phyloP scores from a whole-genome alignment of 2,888 invertebrate species.

The Alentia gelatinosa region DNA sequence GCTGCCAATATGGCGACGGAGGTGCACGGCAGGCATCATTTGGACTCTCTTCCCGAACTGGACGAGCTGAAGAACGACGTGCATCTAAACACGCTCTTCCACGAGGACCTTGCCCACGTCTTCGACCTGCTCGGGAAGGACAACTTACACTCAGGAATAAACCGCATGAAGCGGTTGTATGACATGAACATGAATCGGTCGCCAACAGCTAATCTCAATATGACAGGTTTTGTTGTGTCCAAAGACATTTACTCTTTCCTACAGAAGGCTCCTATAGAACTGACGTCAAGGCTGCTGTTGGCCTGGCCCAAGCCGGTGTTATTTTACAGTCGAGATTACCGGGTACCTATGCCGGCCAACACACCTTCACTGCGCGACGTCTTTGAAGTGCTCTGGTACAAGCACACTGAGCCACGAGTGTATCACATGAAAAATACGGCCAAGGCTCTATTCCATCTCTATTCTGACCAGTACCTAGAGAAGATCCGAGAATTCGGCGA shows the following conservation, averaged over 20 bases:
- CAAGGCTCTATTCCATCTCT: constrained; percentile 55
- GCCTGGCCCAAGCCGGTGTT: constrained; percentile 54
- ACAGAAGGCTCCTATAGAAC: constrained; percentile 46
- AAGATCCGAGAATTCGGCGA: constrained; percentile 14
- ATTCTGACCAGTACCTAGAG: constrained; percentile 53
- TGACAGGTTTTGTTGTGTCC: constrained; percentile 55
- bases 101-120: constrained; percentile 53
- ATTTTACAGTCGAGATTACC: constrained; percentile 55
- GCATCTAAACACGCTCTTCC: constrained; percentile 52
- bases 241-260: constrained; percentile 37
- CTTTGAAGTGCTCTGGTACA: constrained; percentile 53
- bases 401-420: constrained; percentile 45
- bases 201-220: constrained; percentile 43
- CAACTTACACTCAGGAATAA: constrained; percentile 41
- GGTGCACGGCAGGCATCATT: constrained; percentile 4
- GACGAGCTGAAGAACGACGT: constrained; percentile 51
- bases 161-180: constrained; percentile 54
- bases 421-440: constrained; percentile 56
- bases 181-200: constrained; percentile 36
- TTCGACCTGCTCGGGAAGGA: constrained; percentile 51
- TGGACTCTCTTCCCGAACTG: constrained; percentile 47
- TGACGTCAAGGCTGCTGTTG: constrained; percentile 55
- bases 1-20: constrained; percentile 41
- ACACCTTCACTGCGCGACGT: constrained; percentile 57
- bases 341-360: constrained; percentile 59